Evolutionary conservation across 2,113 vertebrate species (phyloP).

Genomic region (Monopterus albus): DNA sequence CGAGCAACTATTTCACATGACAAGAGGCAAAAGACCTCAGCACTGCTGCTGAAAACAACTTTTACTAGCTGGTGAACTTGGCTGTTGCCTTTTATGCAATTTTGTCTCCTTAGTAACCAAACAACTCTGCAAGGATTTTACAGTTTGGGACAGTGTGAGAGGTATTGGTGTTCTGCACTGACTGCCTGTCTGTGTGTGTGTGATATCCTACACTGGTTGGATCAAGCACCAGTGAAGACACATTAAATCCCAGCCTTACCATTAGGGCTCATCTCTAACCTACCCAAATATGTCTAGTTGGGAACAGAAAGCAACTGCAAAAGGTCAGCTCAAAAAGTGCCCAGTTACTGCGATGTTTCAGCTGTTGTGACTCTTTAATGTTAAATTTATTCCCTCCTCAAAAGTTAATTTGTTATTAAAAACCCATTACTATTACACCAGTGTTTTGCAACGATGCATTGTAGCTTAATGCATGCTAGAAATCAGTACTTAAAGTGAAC

Average conservation of each 20-base stretch:
- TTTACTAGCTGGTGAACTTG: not conserved
- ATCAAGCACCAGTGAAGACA: constrained; percentile 43
- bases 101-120: not conserved
- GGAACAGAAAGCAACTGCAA: constrained; percentile 4
- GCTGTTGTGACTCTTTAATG: not conserved
- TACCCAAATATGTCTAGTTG: not conserved
- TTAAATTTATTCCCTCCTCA: not conserved
- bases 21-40: not conserved
- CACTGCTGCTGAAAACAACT: not conserved
- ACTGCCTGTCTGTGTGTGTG: constrained; percentile 34
- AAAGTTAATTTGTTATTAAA: not conserved
- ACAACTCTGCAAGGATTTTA: not conserved
- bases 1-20: constrained; percentile 24
- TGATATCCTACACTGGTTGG: constrained; percentile 37
- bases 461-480: too few relatives aligned
- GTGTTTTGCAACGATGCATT: too few relatives aligned
- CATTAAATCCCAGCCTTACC: constrained; percentile 15
- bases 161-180: not conserved
- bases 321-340: not conserved
- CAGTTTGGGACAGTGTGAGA: not conserved
- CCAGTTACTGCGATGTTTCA: not conserved
- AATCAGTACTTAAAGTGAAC: too few relatives aligned
- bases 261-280: constrained; percentile 10
- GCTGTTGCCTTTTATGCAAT: not conserved
- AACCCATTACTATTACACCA: not conserved